Evolutionary conservation across 2,888 invertebrate genomes (phyloP).

Genomic region (Clivina fossor): DNA sequence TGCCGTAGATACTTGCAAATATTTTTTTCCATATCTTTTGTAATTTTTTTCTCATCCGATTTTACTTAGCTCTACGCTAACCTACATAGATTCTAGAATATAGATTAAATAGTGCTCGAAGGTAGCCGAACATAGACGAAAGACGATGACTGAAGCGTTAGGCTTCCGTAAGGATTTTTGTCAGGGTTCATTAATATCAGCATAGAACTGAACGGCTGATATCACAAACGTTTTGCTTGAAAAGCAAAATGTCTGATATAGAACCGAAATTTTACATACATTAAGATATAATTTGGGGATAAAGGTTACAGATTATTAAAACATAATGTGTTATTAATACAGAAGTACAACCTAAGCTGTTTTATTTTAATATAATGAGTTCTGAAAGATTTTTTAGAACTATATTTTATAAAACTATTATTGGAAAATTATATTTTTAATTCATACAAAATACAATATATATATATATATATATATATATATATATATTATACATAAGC

Average conservation of each 20-base stretch:
- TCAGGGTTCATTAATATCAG: slow-evolving; percentile 9
- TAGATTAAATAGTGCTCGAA: too few relatives aligned
- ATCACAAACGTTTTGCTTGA: too few relatives aligned
- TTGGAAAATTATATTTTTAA: too few relatives aligned
- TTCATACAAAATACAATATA: too few relatives aligned
- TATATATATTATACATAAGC: too few relatives aligned
- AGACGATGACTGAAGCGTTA: neutral
- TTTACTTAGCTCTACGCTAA: neutral
- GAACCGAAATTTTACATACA: slow-evolving; percentile 16
- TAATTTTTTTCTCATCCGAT: too few relatives aligned
- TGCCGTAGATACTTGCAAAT: too few relatives aligned
- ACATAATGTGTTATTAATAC: too few relatives aligned
- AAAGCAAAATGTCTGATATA: slow-evolving; percentile 12
- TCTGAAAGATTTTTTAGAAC: neutral
- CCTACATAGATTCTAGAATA: neutral
- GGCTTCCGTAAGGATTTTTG: neutral
- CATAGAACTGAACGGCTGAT: slow-evolving; percentile 1
- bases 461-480: too few relatives aligned
- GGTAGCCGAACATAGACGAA: neutral
- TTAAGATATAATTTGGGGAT: slow-evolving; percentile 16
- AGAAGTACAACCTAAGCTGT: neutral
- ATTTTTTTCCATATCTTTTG: too few relatives aligned
- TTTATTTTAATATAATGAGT: neutral
- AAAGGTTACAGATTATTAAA: too few relatives aligned
- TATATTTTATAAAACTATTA: neutral